These are phyloP conservation scores for Labeo calbasu DNA, from an alignment of 2,797 vertebrate species.

Conservation along the genomic window DNA sequence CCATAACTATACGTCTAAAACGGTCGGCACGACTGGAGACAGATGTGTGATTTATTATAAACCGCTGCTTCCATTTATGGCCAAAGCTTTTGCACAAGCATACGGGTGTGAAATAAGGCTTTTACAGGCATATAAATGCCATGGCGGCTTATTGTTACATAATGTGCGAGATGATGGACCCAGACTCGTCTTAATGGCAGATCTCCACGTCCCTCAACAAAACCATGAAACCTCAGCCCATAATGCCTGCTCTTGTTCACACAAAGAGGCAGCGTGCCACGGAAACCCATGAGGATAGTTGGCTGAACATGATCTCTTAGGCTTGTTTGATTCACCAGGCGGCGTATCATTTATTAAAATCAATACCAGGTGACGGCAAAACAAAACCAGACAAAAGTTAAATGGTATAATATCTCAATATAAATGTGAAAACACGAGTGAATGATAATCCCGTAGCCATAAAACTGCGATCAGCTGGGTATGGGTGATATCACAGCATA, in stretches of 20 bases:
- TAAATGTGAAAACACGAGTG: constrained; percentile 44
- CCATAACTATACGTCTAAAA: constrained; percentile 39
- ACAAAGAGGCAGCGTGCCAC: constrained; percentile 34
- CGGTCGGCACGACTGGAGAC: constrained; percentile 24
- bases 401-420: constrained; percentile 37
- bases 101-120: constrained; percentile 46
- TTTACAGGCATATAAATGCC: constrained; percentile 51
- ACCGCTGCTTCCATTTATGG: constrained; percentile 46
- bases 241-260: constrained; percentile 37
- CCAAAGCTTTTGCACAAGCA: constrained; percentile 28
- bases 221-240: constrained; percentile 40
- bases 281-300: constrained; percentile 27
- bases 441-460: constrained; percentile 33
- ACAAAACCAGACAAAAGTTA: constrained; percentile 33
- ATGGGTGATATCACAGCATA: constrained; percentile 46
- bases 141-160: constrained; percentile 47
- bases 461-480: constrained; percentile 31
- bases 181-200: constrained; percentile 10
- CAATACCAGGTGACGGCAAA: constrained; percentile 41
- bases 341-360: constrained; percentile 39
- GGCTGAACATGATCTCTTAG: constrained; percentile 28
- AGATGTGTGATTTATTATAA: constrained; percentile 51
- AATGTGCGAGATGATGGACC: constrained; percentile 26
- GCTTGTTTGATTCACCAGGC: constrained; percentile 24
- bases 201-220: constrained; percentile 26